Base-by-base conservation (phyloP, 1,140 invertebrate species). In the Zaprionus vittiger region DNA sequence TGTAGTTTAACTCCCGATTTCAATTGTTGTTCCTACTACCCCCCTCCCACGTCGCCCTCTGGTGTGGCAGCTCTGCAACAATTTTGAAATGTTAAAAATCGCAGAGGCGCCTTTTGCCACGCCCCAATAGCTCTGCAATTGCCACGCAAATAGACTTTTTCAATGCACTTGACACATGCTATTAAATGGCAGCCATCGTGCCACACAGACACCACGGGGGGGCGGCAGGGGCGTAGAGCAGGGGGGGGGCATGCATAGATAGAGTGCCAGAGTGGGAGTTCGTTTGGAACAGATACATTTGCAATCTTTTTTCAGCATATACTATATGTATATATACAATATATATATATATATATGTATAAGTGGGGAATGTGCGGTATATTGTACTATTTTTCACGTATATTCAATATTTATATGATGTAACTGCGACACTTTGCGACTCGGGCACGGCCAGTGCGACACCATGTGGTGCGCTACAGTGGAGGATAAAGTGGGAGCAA, bases 81-180 rank as follows among this genome's bases (percentile, higher is more conserved):
- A 11, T 24, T 52, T 52, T 22, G 3, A 52, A 24, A 52, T 55
- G 24, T 28, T 17, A 63, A 41, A 55, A 55, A 54, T 66, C 80
- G 67, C 52, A 44, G 37, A 15, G 54, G 64, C 70, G 57, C 15
- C 49, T 11, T 9, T 31, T 22, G 28, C 41, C 57, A 22, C 67
- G 26, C 24, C 28, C 14, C 38, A 72, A 41, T 6, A 52, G 9
- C 22, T n/a, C 55, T 84, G 81, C 85, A 89, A 91, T 89, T 90
- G 85, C 81, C 72, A 77, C 82, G 86, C 90, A 89, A 89, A 89
- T 90, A 89, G 85, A 89, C 85, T 89, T 89, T 89, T 89, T 82
- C 85, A 90, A 89, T 89, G 85, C 82, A 89, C 86, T 89, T 90
- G 85, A 89, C 85, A 90, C 85, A 89, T 91, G 86, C 85, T 90